Conservation (phyloP, 2,888 invertebrate species). For the Pomacea canaliculata region DNA sequence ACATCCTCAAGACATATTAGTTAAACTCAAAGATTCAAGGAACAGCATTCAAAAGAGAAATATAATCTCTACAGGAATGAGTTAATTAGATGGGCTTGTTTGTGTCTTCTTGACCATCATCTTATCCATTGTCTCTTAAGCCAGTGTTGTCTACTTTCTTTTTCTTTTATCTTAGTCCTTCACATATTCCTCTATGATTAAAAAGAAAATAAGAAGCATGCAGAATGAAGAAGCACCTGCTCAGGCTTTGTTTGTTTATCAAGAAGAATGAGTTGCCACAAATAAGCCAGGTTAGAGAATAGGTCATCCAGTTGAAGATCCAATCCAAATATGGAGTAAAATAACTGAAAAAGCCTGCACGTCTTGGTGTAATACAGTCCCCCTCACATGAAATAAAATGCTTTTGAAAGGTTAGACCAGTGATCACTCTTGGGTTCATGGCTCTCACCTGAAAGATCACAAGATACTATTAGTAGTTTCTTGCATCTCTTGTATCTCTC, state of each 20-base stretch:
- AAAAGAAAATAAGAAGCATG: neutral
- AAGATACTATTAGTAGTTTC: neutral
- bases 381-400: constrained; percentile 28
- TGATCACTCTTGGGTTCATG: constrained; percentile 79
- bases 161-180: no score
- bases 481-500: no score
- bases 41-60: no score
- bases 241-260: constrained; percentile 78
- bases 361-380: constrained; percentile 34
- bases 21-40: no score
- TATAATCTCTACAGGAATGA: no score
- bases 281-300: constrained; percentile 73
- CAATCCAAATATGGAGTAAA: constrained; percentile 72
- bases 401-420: constrained; percentile 81
- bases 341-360: constrained; percentile 70
- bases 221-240: constrained; percentile 38
- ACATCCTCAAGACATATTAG: no score
- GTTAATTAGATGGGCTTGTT: no score
- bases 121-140: no score
- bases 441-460: constrained; percentile 50
- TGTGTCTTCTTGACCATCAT: no score
- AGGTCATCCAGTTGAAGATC: constrained; percentile 75
- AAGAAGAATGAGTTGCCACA: constrained; percentile 79
- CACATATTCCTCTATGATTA: no score
- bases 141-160: no score